Evolutionary conservation across 2,888 invertebrate genomes (phyloP).

Genomic region (Leptogaster cylindrica): DNA sequence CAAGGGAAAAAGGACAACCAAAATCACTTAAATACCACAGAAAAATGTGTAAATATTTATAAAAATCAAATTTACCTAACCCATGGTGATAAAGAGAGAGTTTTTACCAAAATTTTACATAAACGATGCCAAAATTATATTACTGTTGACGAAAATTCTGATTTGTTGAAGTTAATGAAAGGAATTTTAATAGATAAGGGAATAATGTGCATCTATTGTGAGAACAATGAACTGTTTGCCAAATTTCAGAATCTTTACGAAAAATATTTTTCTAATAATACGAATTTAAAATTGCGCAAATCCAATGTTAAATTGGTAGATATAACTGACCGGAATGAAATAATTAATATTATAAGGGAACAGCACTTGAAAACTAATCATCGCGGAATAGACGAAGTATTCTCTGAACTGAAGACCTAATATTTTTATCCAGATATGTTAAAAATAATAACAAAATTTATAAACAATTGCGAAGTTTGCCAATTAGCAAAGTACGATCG

Average conservation of each 20-base stretch:
- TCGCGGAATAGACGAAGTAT: no score
- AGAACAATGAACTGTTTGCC: conserved; percentile 27
- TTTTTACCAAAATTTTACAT: conserved; percentile 12
- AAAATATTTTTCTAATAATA: conserved; percentile 40
- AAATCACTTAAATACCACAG: conserved; percentile 16
- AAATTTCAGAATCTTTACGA: conserved; percentile 41
- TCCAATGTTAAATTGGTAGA: conserved; percentile 36
- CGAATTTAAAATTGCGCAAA: conserved; percentile 21
- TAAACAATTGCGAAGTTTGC: no score
- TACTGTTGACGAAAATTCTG: conserved; percentile 15
- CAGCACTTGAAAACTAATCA: conserved; percentile 44
- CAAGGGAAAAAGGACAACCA: conserved; percentile 23
- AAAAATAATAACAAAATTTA: no score
- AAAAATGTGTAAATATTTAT: conserved; percentile 13
- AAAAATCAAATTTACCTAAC: conserved; percentile 16
- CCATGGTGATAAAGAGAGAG: background rate
- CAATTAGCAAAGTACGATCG: no score
- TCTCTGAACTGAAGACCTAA: no score
- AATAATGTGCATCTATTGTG: conserved; percentile 42
- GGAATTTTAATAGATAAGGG: conserved; percentile 40
- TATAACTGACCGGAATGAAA: conserved; percentile 44
- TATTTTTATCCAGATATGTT: no score
- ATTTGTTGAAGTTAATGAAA: conserved; percentile 41
- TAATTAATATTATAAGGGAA: conserved; percentile 25
- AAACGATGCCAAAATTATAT: conserved; percentile 1